Evolutionary conservation across 2,888 invertebrate genomes (phyloP), one percentile per base, ranked within the genome.

Genomic region (Bruchidius siliquastri): DNA sequence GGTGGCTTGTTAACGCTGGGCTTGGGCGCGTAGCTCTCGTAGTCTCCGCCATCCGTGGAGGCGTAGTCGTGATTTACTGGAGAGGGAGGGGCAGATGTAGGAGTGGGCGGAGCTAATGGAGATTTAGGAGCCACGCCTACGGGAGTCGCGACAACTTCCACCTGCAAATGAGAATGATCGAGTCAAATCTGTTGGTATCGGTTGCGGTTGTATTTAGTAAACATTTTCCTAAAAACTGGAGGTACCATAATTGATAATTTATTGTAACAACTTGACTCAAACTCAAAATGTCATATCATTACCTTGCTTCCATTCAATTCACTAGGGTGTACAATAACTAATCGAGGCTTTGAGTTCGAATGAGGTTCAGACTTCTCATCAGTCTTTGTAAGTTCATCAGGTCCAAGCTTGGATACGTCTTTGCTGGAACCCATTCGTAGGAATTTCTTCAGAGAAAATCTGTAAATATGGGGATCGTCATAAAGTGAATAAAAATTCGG

Each of bases 321-420:
- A 80, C 94, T 88, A 20, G 96, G 96, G 88, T 96, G 96, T 76
- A 96, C 95, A 79, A 96, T 96, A 75, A 96, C 94, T 22, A 95
- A 88, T n/a, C 81, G 72, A 8, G 83, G 82, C 75, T 80, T 83
- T 8, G 82, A 81, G 72, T 79, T 78, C 0, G 80, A 81, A 4
- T 75, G 72, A 8, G 66, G 20, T 0, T 77, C 77, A 20, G 30
- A 21, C 0, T 20, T 10, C 0, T 80, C 79, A 13, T 79, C 79
- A 20, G 69, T 66, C 69, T 75, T 77, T 2, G 26, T 67, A 10
- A 73, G 85, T 73, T 86, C 85, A 0, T 90, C 88, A 69, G 86
- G 84, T 69, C 89, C 85, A 76, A 87, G 84, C 82, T 92, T 92
- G 74, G 90, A 90, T 32, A 92, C 87, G 80, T 93, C 93, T 83